Evolutionary conservation across 2,888 invertebrate genomes (phyloP), one percentile per base, ranked within the genome.

Genomic region (Chymomyza procnemis): DNA sequence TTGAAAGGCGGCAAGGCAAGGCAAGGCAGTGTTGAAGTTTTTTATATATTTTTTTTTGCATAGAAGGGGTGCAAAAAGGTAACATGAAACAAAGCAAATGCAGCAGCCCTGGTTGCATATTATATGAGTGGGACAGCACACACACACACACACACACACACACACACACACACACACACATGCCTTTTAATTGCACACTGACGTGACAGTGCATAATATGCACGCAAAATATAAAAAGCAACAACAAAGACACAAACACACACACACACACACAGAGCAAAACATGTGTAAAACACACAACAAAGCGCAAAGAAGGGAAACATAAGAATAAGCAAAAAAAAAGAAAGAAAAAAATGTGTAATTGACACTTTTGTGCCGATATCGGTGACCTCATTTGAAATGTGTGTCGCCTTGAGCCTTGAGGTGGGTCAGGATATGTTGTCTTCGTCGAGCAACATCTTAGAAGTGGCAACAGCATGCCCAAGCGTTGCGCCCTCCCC

Each of bases 281-380:
- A 66, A 58, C 21, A 62, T 14, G 46, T 14, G 14, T 2, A 47
- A 34, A 41, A 22, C 46, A 12, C n/a, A 48, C 61, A 65, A 68
- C 59, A 66, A 64, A 61, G 65, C 57, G 64, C 50, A 56, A 61
- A 65, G 6, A 50, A 22, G 26, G 12, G 16, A 19, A 18, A 8
- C 41, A 65, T 48, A 48, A 65, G 30, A 61, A 48, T 21, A 19
- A 54, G 56, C 22, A 16, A 21, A 61, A 46, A 65, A 34, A 56
- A 58, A n/a, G 12, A 18, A 16, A 46, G n/a, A 14, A 55, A 41
- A 46, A 34, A 79, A 71, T 71, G 84, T 87, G 86, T 87, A 88
- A 88, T 88, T 84, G 88, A 86, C 86, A 83, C 88, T 80, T 78
- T 72, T 78, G 71, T 68, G 69, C 81, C 85, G 74, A 83, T 88